Percentiles rank a stretch among this genome's conserved stretches.
Evolutionary conservation across 2,113 vertebrate genomes (phyloP).

Genomic region (Cinclus mexicanus): DNA sequence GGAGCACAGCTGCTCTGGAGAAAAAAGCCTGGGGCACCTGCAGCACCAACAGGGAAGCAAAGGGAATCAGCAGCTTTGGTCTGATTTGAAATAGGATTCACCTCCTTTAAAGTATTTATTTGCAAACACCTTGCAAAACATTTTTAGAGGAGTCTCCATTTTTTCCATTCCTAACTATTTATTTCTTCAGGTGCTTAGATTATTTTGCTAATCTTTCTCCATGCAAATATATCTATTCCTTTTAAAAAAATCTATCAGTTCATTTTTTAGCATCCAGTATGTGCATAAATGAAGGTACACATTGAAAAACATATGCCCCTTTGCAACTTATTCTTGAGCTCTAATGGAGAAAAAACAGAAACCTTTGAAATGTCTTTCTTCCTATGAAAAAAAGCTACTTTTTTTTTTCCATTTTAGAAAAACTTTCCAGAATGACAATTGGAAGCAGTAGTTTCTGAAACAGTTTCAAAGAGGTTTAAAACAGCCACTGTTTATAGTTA

Average conservation of each 20-base stretch:
- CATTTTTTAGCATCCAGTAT: background rate
- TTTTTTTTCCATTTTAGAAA: background rate
- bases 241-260: background rate
- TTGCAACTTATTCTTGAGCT: background rate
- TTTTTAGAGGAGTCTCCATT: background rate
- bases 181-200: background rate
- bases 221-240: background rate
- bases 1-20: constrained; percentile 57
- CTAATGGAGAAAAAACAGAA: background rate
- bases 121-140: background rate
- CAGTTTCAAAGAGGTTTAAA: background rate
- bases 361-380: background rate
- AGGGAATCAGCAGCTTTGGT: constrained; percentile 27
- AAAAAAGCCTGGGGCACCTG: constrained; percentile 51
- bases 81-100: constrained; percentile 12
- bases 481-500: background rate
- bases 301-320: background rate
- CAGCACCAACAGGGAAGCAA: constrained; percentile 20
- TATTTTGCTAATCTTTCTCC: background rate
- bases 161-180: background rate
- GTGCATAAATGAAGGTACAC: background rate
- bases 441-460: background rate
- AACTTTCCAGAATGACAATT: background rate
- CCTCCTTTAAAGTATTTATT: background rate
- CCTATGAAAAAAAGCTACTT: background rate